Evolutionary conservation across 2,797 vertebrate genomes (phyloP).

Genomic region (Antennarius maculatus): DNA sequence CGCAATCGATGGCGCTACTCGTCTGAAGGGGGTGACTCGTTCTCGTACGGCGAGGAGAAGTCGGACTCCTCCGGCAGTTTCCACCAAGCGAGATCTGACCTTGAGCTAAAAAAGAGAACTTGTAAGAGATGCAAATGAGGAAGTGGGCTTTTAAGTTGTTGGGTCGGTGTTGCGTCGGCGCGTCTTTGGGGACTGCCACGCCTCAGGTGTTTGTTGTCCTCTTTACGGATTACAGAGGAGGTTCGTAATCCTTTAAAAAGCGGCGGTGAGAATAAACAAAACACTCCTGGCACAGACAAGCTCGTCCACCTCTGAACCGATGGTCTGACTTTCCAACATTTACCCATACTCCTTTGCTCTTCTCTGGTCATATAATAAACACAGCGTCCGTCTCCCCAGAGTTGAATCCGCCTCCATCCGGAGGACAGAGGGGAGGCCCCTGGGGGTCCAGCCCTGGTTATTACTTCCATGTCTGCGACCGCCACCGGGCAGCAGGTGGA

Average conservation of each 20-base stretch:
- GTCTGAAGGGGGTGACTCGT: too few relatives aligned
- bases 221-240: conserved; percentile 63
- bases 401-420: conserved; percentile 3
- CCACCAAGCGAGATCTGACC: conserved; percentile 52
- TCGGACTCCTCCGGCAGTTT: conserved; percentile 22
- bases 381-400: too few relatives aligned
- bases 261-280: too few relatives aligned
- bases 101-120: conserved; percentile 35
- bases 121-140: conserved; percentile 58
- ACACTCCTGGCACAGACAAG: too few relatives aligned
- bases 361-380: background rate
- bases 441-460: conserved; percentile 57
- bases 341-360: conserved; percentile 4
- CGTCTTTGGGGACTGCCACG: conserved; percentile 46
- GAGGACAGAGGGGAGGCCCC: conserved; percentile 50
- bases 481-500: conserved; percentile 44
- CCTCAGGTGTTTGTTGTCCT: conserved; percentile 70
- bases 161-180: background rate
- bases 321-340: conserved; percentile 34
- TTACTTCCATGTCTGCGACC: conserved; percentile 63
- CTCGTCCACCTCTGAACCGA: conserved; percentile 49
- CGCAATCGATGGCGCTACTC: too few relatives aligned
- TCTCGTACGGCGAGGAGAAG: background rate
- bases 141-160: conserved; percentile 30
- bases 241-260: conserved; percentile 46